phyloP scores from a whole-genome alignment of 2,888 invertebrate genomes.

The Tanypteryx hageni region DNA sequence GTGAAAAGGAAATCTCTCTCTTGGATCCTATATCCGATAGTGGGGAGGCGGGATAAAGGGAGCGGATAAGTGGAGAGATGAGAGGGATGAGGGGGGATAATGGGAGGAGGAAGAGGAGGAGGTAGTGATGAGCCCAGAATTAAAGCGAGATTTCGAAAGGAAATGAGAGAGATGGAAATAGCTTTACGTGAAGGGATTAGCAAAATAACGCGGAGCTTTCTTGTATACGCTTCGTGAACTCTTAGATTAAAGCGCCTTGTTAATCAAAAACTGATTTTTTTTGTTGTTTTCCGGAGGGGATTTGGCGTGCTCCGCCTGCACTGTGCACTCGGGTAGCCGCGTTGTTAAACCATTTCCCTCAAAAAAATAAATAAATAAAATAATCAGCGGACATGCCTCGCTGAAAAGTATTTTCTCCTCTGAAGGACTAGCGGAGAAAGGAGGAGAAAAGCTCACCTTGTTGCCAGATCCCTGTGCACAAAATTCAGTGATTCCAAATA shows the following conservation, averaged over 20 bases:
- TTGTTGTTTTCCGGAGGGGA: too few species aligned
- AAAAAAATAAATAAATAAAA: not conserved
- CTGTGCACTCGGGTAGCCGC: too few species aligned
- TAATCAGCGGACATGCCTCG: not conserved
- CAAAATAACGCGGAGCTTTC: not conserved
- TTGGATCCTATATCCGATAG: not conserved
- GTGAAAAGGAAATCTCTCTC: not conserved
- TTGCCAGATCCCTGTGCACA: constrained; percentile 91
- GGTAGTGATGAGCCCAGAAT: not conserved
- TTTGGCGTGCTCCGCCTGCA: too few species aligned
- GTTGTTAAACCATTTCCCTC: not conserved
- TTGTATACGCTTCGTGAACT: not conserved
- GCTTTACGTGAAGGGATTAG: not conserved
- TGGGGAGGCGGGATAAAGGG: not conserved
- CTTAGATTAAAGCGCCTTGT: not conserved
- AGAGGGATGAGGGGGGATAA: not conserved
- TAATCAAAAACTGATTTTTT: too few species aligned
- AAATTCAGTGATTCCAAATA: constrained; percentile 90
- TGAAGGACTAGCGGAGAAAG: not conserved
- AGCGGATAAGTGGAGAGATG: not conserved
- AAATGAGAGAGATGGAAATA: not conserved
- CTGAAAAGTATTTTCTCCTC: too few species aligned
- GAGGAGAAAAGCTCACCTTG: constrained; percentile 79
- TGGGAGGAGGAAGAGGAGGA: too few species aligned
- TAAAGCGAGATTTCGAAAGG: not conserved